These are phyloP conservation scores for Sepiola atlantica DNA, from an alignment of 2,888 invertebrate genomes.

Conservation along the genomic window DNA sequence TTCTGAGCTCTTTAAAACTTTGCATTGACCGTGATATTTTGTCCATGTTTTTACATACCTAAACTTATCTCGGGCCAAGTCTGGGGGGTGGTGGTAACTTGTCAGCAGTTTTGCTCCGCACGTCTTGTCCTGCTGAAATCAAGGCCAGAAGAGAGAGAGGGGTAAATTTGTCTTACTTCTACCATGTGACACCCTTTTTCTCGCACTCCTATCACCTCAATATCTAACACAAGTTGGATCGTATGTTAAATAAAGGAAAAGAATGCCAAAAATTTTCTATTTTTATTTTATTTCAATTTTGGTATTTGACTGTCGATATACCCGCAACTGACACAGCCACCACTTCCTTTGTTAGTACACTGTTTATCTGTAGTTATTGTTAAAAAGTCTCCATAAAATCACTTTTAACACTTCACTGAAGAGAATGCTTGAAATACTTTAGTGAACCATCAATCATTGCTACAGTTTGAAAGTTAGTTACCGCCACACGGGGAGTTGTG, in stretches of 20 bases:
- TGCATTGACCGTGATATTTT: too few species aligned
- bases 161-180: too few species aligned
- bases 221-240: neutral
- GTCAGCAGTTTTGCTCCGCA: too few species aligned
- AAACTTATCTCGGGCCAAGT: too few species aligned
- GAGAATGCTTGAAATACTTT: neutral
- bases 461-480: neutral
- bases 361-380: neutral
- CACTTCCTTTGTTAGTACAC: neutral
- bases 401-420: neutral
- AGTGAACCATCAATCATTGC: neutral
- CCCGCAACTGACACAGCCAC: neutral
- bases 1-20: too few species aligned
- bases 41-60: too few species aligned
- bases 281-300: neutral
- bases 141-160: too few species aligned
- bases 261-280: neutral
- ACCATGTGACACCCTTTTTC: too few species aligned
- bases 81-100: too few species aligned
- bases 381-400: neutral
- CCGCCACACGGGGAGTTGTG: neutral
- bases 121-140: too few species aligned
- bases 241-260: neutral
- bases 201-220: too few species aligned
- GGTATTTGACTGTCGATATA: neutral